phyloP scores from a whole-genome alignment of 2,888 invertebrate species.

The Serrognathus titanus region DNA sequence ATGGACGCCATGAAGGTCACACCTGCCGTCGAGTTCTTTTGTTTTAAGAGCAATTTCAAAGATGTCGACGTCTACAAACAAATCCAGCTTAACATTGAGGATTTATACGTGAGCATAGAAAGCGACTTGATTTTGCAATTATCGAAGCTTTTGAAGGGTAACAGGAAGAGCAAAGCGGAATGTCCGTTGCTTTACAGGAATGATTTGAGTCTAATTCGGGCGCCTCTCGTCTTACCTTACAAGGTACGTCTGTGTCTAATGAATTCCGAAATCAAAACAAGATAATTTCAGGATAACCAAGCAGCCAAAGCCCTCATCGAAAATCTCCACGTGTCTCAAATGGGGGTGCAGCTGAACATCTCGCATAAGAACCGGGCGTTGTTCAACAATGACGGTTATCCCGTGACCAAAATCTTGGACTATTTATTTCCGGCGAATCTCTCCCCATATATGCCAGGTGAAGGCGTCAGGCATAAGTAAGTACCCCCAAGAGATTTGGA shows the following conservation, averaged over 20 bases:
- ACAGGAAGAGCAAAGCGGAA: conserved; percentile 56
- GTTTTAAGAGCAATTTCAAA: conserved; percentile 53
- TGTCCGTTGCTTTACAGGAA: conserved; percentile 53
- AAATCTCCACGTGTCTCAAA: conserved; percentile 35
- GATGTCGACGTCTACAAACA: conserved; percentile 60
- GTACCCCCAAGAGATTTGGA: neutral
- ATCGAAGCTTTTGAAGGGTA: conserved; percentile 55
- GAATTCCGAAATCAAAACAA: neutral
- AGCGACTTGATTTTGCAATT: conserved; percentile 64
- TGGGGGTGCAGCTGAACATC: conserved; percentile 41
- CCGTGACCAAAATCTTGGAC: conserved; percentile 38
- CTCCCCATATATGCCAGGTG: conserved; percentile 47
- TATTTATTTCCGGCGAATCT: conserved; percentile 45
- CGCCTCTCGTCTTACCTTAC: conserved; percentile 46
- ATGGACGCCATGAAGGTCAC: conserved; percentile 52
- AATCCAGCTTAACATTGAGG: conserved; percentile 62
- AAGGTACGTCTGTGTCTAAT: too few relatives aligned
- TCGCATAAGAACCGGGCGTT: conserved; percentile 45
- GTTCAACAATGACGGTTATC: conserved; percentile 26
- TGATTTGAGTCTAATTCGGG: conserved; percentile 55
- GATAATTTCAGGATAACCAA: neutral
- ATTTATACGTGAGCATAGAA: conserved; percentile 67
- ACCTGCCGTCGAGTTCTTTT: conserved; percentile 60
- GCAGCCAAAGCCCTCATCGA: conserved; percentile 21
- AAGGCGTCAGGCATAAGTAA: conserved; percentile 46